Base-by-base conservation (phyloP, 2,888 invertebrate species). In the Xestia c-nigrum region DNA sequence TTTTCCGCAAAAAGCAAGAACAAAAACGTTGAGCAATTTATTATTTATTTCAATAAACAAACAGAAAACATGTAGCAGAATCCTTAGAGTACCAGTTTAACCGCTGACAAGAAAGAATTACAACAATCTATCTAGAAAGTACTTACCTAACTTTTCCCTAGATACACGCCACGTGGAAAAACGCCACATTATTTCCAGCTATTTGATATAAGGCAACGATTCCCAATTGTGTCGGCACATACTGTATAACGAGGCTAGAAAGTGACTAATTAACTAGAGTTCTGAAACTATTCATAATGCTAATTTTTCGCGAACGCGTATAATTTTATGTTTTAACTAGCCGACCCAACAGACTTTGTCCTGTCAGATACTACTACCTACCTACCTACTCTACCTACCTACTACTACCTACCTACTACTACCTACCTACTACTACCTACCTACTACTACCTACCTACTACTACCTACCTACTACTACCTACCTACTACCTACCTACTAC, bases 81-180 rank as follows among this genome's bases (percentile, higher is more conserved):
- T 76, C 24, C 38, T 66, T 50, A 19, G 21, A 55, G 50, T 73
- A 66, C 24, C 40, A 73, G 66, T 46, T 71, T 73, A 38, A 52
- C 59, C 31, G n/a, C 61, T 59, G 67, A 77, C 63, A 77, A 67
- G 69, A 72, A 78, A 57, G 50, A 78, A 83, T 79, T 72, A 78
- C 59, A 19, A 31, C 31, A 52, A 79, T 83, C 46, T 63, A 63
- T 70, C 69, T 74, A 72, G 50, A 43, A 64, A 43, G n/a, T 64
- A 64, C 64, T 61, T 38, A 83, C 12, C 14, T 52, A 24, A n/a
- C 21, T 65, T 52, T 43, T 81, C 50, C 61, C 66, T 50, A 50
- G 31, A 21, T 16, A 66, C 24, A 55, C 16, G 3, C 67, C 46
- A 50, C 46, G 38, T 74, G 63, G 46, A 74, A 78, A 72, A 65